phyloP scores from a whole-genome alignment of 2,797 vertebrate species.

The Brachymystax lenok region DNA sequence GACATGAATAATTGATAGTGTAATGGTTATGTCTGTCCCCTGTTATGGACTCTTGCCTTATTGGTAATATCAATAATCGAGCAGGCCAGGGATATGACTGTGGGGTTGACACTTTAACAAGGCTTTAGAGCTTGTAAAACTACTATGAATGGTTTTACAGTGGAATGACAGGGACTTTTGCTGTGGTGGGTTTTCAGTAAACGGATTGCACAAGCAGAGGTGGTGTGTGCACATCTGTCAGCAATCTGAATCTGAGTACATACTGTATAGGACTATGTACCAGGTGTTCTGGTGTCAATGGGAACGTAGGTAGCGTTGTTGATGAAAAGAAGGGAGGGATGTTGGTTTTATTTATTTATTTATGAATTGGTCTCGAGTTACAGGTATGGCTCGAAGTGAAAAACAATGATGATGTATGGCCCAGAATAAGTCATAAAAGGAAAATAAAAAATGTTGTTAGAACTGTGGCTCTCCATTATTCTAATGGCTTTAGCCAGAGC shows the following conservation, averaged over 20 bases:
- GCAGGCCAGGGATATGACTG: conserved; percentile 2
- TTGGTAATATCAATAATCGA: conserved; percentile 15
- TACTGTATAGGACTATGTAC: conserved; percentile 52
- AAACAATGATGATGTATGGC: conserved; percentile 22
- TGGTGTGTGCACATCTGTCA: conserved; percentile 44
- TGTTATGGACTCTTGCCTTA: conserved; percentile 31
- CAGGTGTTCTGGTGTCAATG: conserved; percentile 29
- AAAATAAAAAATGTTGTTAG: background rate
- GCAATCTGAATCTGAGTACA: conserved; percentile 38
- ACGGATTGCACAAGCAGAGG: background rate
- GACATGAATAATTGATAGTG: conserved; percentile 59
- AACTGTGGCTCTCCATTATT: background rate
- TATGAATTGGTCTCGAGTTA: conserved; percentile 59
- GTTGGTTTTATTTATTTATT: conserved; percentile 70
- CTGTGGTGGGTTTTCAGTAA: conserved; percentile 8
- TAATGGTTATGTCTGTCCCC: conserved; percentile 42
- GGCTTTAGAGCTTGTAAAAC: conserved; percentile 41
- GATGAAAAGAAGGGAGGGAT: conserved; percentile 37
- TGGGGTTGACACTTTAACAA: conserved; percentile 25
- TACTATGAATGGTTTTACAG: conserved; percentile 28
- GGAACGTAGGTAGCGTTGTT: conserved; percentile 12
- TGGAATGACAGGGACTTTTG: conserved; percentile 32
- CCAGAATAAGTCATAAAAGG: conserved; percentile 24
- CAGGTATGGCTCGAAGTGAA: conserved; percentile 39
- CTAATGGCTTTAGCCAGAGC: background rate